Evolutionary conservation across 92 coral and sea anemone species (phyloP).

Genomic region (Zoanthus solanderi): DNA sequence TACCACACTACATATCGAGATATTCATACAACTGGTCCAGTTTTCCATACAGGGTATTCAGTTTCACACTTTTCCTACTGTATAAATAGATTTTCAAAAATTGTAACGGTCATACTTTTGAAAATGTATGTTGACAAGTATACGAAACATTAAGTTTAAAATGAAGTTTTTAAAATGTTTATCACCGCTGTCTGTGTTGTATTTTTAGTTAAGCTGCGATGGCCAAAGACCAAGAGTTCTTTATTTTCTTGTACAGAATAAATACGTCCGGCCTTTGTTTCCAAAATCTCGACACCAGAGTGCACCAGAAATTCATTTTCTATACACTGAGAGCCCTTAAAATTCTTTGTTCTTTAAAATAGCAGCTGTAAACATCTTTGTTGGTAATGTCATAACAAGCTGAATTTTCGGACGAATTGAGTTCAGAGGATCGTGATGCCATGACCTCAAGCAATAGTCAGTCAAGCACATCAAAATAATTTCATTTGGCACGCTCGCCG

Average conservation of each 20-base stretch:
- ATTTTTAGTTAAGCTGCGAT: too few species aligned
- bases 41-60: too few species aligned
- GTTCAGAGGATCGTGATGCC: slow-evolving; percentile 4
- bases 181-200: too few species aligned
- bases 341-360: background rate
- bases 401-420: background rate
- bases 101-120: too few species aligned
- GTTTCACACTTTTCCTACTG: too few species aligned
- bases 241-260: too few species aligned
- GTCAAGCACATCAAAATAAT: slow-evolving; percentile 8
- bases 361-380: background rate
- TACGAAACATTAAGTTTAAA: too few species aligned
- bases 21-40: too few species aligned
- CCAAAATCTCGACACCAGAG: background rate
- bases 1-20: too few species aligned
- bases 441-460: slow-evolving; percentile 5
- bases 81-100: too few species aligned
- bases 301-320: slow-evolving; percentile 28
- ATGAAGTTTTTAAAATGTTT: too few species aligned
- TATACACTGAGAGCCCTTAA: slow-evolving; percentile 7
- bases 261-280: background rate
- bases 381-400: background rate
- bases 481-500: slow-evolving; percentile 18
- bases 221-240: background rate
- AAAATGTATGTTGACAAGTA: too few species aligned